Evolutionary conservation across 1,140 invertebrate genomes (phyloP).

Genomic region (Apis cerana): DNA sequence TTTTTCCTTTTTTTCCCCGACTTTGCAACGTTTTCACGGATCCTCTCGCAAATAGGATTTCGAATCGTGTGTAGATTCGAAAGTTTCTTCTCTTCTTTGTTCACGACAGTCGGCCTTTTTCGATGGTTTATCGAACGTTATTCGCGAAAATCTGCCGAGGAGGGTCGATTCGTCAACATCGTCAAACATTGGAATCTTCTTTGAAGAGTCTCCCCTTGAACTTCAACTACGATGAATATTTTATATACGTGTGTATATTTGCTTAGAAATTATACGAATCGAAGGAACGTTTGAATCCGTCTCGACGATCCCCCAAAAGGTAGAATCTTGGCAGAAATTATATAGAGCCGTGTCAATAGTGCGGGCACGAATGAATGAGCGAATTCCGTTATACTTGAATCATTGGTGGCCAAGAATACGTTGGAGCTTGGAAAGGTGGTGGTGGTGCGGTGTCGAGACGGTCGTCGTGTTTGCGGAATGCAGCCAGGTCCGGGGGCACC

Average conservation of each 20-base stretch:
- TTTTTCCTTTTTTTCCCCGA: conserved; percentile 16
- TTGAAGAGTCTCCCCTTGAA: conserved; percentile 2
- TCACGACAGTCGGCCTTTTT: background rate
- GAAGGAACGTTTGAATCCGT: background rate
- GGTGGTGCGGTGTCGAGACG: conserved; percentile 25
- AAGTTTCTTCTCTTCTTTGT: background rate
- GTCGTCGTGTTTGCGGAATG: conserved; percentile 42
- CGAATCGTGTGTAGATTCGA: background rate
- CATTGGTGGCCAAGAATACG: conserved; percentile 64
- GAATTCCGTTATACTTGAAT: conserved; percentile 58
- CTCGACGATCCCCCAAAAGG: no score
- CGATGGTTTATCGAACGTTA: background rate
- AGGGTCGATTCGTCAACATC: background rate
- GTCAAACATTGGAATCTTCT: conserved; percentile 41
- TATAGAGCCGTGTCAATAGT: background rate
- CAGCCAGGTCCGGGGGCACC: conserved; percentile 46
- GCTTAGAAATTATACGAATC: background rate
- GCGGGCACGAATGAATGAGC: conserved; percentile 9
- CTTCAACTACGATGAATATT: background rate
- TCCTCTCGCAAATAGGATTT: background rate
- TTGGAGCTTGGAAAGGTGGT: conserved; percentile 18
- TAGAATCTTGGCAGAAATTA: background rate
- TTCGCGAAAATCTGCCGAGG: conserved; percentile 17
- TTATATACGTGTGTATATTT: background rate
- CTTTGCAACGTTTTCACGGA: conserved; percentile 29